Percentiles rank a stretch among this genome's conserved stretches.
phyloP scores from a whole-genome alignment of 2,888 invertebrate species.

The Napeogenes inachia region DNA sequence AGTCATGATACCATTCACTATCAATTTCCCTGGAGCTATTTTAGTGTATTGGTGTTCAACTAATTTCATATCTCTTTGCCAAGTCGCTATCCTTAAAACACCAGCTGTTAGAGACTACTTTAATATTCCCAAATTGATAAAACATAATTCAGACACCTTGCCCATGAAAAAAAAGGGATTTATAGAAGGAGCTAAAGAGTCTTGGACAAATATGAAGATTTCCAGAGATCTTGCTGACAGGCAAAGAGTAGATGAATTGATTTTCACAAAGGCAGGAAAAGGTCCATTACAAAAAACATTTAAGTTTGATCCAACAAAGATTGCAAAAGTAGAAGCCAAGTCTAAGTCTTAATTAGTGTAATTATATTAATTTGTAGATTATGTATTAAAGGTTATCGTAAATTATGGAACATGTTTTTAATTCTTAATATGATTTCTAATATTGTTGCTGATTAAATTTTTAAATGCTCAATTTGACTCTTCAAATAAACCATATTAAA shows the following conservation, averaged over 20 bases:
- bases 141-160: conserved; percentile 75
- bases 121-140: conserved; percentile 82
- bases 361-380: conserved; percentile 39
- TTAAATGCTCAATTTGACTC: not conserved
- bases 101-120: conserved; percentile 85
- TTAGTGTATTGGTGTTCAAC: conserved; percentile 93
- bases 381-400: conserved; percentile 36
- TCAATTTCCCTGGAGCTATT: conserved; percentile 92
- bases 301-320: conserved; percentile 87
- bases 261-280: conserved; percentile 89
- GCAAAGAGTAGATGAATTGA: conserved; percentile 84
- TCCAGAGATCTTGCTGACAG: conserved; percentile 87
- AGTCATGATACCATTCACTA: conserved; percentile 88
- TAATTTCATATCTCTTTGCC: conserved; percentile 89
- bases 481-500: not conserved
- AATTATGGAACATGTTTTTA: conserved; percentile 24
- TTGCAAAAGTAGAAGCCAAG: conserved; percentile 74
- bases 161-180: conserved; percentile 87
- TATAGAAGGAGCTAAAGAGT: conserved; percentile 86
- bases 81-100: conserved; percentile 86
- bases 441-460: too few species aligned
- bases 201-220: conserved; percentile 89
- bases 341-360: conserved; percentile 55
- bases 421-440: not conserved
- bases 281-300: conserved; percentile 93